Base-by-base conservation (phyloP, 2,888 invertebrate genomes). In the Pediacus dermestoides region DNA sequence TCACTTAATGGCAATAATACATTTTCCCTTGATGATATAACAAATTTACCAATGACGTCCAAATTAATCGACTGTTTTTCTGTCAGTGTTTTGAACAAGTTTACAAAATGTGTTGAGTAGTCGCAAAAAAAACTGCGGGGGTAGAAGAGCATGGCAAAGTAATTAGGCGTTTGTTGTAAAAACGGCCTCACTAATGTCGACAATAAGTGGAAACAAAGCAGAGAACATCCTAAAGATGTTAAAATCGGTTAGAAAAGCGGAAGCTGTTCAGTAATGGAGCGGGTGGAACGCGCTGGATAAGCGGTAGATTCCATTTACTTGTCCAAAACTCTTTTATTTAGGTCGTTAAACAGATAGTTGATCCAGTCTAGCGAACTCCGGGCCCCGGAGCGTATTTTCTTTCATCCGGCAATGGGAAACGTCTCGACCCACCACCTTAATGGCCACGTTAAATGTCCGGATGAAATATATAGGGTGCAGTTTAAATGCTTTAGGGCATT, bases 281-380 rank as follows among this genome's bases (percentile, higher is more conserved):
- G 57, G 60, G 58, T 55, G 57, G 56, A 51, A 45, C 50, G 44
- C 42, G 39, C 42, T 51, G 58, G 60, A 61, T 61, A 61, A 64
- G 60, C 57, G 57, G 60, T 60, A 66, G 66, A 67, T 67, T 67
- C 67, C 67, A 67, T 67, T 68, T 67, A 62, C 57, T 59, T 63
- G 60, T 63, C 64, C 58, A 59, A 65, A 67, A 66, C 64, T 66
- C 64, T 65, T 66, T 66, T 67, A 66, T 67, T 67, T 64, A 62
- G 62, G 60, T 64, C 64, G 65, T 67, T 68, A 66, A 66, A 58
- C 60, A 62, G 61, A 64, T 63, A 64, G 55, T 58, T 60, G 58
- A 59, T 58, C 56, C 55, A 44, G 52, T 55, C 53, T 52, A 46
- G 48, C 52, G 52, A 48, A 53, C 40, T 37, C 27, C 25, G 36